Evolutionary conservation across 1,140 invertebrate genomes (phyloP), one percentile per base, ranked within the genome.

Genomic region (Asbolus verrucosus): DNA sequence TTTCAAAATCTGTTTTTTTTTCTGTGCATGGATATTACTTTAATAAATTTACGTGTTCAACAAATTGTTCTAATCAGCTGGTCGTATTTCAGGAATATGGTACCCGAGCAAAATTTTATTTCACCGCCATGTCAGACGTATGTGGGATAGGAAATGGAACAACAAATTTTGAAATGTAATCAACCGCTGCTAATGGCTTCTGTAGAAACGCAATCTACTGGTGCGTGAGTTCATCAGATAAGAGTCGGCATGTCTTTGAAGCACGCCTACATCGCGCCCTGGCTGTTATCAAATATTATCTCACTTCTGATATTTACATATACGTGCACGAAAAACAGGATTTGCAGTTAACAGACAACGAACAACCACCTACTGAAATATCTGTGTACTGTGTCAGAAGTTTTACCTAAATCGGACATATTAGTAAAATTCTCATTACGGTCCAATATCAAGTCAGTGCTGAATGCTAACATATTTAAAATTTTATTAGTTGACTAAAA

Each of bases 211-310:
- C 14, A 65, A 41, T 36, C 36, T 41, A 67, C 11, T 19, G 31
- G 43, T 69, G 67, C 67, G 67, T 69, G 67, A 67, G 67, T 50
- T 65, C 24, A 69, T 69, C 67, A 43, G 67, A 69, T 69, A 69
- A 63, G 43, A 62, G 67, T 63, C 59, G 67, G 67, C 38, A 31
- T 46, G 31, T 50, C 67, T 69, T 69, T 69, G 67, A 50, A 54
- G 59, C 31, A 69, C 67, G 67, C 67, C 67, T 41, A 67, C 61
- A 36, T 50, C 33, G 61, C 59, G 41, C 60, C 59, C 60, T 8
- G 9, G 8, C 18, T 16, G 15, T 69, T 69, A 69, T 69, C 67
- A 69, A 19, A 27, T 21, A 27, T 69, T 67, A 67, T 67, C 65
- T 67, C 24, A 15, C 31, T 15, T 46, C 13, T 14, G 21, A 67